Conservation (phyloP, 2,113 vertebrate species). For the Rhegmatorhina hoffmannsi region DNA sequence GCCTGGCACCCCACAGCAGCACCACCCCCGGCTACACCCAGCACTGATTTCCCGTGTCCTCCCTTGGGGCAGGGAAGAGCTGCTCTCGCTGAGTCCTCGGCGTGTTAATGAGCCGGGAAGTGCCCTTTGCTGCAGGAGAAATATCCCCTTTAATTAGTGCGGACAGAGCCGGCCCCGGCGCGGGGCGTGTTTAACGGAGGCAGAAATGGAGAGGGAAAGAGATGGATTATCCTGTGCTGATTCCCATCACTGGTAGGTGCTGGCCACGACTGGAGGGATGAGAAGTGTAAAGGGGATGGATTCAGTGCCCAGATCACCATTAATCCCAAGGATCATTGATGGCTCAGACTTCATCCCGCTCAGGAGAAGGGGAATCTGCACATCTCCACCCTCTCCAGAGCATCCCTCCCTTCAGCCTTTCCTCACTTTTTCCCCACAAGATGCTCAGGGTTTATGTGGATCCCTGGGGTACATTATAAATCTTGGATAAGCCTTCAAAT, state of each 20-base stretch:
- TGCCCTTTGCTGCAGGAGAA: background rate
- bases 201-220: background rate
- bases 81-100: background rate
- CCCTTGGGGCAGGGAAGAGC: background rate
- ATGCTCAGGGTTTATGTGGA: background rate
- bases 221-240: background rate
- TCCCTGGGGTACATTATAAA: background rate
- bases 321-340: rapidly evolving
- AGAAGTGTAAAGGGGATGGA: background rate
- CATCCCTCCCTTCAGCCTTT: background rate
- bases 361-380: background rate
- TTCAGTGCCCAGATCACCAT: background rate
- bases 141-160: background rate
- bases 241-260: background rate
- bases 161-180: background rate
- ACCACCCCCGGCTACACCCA: background rate
- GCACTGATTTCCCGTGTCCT: rapidly evolving
- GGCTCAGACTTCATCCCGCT: background rate
- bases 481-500: background rate
- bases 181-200: background rate
- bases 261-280: background rate
- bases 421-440: background rate
- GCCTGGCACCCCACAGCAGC: background rate
- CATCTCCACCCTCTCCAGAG: background rate
- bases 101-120: background rate